Evolutionary conservation across 1,140 invertebrate genomes (phyloP).

Genomic region (Lepidurus couesii): DNA sequence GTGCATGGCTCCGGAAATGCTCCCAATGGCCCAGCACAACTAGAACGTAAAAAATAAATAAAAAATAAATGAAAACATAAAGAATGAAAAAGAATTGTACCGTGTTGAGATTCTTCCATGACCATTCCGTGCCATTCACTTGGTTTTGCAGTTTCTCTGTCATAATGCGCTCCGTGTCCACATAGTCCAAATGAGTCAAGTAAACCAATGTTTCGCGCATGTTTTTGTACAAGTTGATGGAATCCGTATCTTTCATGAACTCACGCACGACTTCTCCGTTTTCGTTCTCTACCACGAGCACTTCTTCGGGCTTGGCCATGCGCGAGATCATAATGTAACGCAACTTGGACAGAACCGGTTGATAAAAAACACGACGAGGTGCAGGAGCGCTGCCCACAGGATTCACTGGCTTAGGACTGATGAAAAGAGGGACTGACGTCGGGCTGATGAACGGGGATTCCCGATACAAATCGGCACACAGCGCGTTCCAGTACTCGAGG

Average conservation of each 20-base stretch:
- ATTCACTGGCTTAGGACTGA: constrained; percentile 1
- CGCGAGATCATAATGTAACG: constrained; percentile 98
- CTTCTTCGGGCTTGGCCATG: constrained; percentile 99
- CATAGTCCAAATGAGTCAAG: constrained; percentile 96
- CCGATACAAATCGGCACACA: constrained; percentile 86
- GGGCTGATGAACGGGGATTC: constrained; percentile 43
- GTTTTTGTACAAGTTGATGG: constrained; percentile 98
- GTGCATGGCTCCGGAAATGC: constrained; percentile 97
- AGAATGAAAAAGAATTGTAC: constrained; percentile 42
- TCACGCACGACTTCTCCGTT: constrained; percentile 99
- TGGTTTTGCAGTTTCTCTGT: constrained; percentile 98
- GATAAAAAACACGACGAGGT: constrained; percentile 32
- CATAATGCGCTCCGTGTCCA: constrained; percentile 98
- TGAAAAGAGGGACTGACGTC: constrained; percentile 25
- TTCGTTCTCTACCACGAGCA: constrained; percentile 99
- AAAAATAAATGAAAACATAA: neutral
- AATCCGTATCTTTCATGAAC: constrained; percentile 99
- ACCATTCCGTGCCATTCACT: constrained; percentile 98
- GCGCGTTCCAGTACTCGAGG: constrained; percentile 95
- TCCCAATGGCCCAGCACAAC: constrained; percentile 98
- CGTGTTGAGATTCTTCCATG: constrained; percentile 99
- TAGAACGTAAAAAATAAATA: constrained; percentile 45
- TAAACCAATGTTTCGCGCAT: constrained; percentile 99
- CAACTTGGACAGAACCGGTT: constrained; percentile 50
- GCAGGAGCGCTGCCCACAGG: neutral